Base-by-base conservation (phyloP, 1,140 invertebrate genomes). In the Eueides isabella region DNA sequence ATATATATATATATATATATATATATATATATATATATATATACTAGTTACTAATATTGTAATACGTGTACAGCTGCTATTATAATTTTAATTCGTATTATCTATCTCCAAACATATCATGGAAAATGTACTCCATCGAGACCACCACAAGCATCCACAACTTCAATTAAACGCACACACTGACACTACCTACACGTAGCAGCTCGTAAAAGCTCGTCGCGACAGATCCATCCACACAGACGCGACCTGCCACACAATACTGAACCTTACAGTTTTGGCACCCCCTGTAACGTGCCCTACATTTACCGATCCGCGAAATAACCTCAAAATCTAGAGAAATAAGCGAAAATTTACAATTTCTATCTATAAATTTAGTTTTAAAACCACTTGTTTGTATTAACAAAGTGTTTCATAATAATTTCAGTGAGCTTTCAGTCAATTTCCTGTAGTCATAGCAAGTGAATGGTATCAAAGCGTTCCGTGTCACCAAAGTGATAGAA, bases 241-340 rank as follows among this genome's bases (percentile, higher is more conserved):
- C 55, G 67, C 62, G 72, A 28, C 44, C 16, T 71, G 29, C 14
- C 84, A 80, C 69, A 80, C 84, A 76, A 92, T 82, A 86, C 71
- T 89, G 73, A 82, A 82, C 89, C 83, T 80, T 91, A 91, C 78
- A 28, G 79, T 71, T 72, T 76, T 64, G 74, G 75, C 80, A 80
- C 80, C 74, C 80, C 82, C 82, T 76, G 80, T 79, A 85, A 83
- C 82, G 83, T 86, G 88, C 80, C 89, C 86, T 89, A 90, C 88
- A 89, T 90, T 88, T 82, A 85, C 85, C 81, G 83, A 87, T 88
- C 84, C 79, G 80, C 71, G 80, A 86, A 83, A 90, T 92, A 92
- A 92, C 90, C 90, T 92, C 81, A 89, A 92, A 92, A 87, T 84
- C 48, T 12, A 26, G 2, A 55, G 48, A 55, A 26, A 55, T 55